A percentile compares a stretch with the other conserved stretches of the same genome.
Conservation (phyloP, 2,888 invertebrate species). For the Eucriotettix oculatus region DNA sequence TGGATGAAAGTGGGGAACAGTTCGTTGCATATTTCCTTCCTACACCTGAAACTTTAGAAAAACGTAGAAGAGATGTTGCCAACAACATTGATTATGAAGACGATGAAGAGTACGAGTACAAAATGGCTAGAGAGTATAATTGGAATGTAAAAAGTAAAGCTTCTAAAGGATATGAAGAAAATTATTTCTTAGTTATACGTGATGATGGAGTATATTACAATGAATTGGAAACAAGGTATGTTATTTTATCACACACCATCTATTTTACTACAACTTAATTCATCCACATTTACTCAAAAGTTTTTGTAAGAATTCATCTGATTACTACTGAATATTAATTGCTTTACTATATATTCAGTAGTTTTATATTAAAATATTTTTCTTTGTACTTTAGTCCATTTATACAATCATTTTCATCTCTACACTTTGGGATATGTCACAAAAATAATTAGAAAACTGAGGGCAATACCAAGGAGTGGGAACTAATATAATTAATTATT, state of each 20-base stretch:
- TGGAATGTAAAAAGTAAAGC: constrained; percentile 99
- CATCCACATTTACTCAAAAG: no score
- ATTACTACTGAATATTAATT: no score
- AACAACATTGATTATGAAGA: constrained; percentile 67
- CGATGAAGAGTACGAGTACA: constrained; percentile 88
- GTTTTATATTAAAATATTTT: no score
- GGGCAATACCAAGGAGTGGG: no score
- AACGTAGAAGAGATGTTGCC: constrained; percentile 66
- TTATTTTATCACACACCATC: background rate
- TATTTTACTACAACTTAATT: no score
- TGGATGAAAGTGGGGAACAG: constrained; percentile 97
- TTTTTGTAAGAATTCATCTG: no score
- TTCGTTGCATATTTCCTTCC: constrained; percentile 98
- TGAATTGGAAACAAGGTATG: constrained; percentile 64
- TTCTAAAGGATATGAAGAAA: constrained; percentile 89
- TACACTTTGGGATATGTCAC: no score
- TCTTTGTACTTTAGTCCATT: no score
- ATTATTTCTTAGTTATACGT: constrained; percentile 87
- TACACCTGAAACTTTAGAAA: constrained; percentile 77
- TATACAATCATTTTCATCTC: no score
- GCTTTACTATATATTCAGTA: no score
- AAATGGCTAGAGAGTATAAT: constrained; percentile 94
- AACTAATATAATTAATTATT: constrained; percentile 1
- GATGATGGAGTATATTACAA: constrained; percentile 86
- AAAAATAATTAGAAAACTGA: no score